Percentiles rank a stretch among this genome's conserved stretches.
phyloP scores from a whole-genome alignment of 2,113 vertebrate species.

The Harpagus bidentatus region DNA sequence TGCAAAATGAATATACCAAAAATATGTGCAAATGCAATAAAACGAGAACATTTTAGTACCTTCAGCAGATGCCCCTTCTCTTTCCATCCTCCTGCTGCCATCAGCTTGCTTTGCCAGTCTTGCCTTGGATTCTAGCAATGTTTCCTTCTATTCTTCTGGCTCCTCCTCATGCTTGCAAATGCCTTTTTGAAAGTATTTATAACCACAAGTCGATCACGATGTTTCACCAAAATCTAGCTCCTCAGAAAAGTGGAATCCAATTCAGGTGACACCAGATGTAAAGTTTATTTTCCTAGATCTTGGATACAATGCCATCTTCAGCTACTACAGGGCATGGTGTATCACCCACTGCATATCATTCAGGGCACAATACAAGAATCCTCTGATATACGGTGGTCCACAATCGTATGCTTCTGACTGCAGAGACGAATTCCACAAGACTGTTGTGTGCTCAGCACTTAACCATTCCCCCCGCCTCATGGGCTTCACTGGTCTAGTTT shows the following conservation, averaged over 20 bases:
- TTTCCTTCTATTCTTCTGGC: constrained; percentile 28
- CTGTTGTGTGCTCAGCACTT: neutral
- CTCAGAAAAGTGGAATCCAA: neutral
- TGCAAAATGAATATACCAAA: neutral
- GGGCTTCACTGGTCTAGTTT: neutral
- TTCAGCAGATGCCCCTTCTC: neutral
- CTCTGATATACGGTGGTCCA: neutral
- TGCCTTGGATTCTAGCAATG: neutral
- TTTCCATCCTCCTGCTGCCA: constrained; percentile 25
- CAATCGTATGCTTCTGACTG: neutral
- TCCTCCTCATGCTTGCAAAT: constrained; percentile 4
- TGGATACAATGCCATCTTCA: constrained; percentile 6
- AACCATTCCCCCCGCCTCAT: neutral
- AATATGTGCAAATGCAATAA: neutral
- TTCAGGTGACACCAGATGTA: neutral
- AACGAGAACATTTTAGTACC: constrained; percentile 12
- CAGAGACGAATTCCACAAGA: neutral
- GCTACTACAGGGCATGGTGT: neutral
- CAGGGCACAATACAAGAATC: neutral
- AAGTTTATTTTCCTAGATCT: constrained; percentile 1
- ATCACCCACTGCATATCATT: neutral
- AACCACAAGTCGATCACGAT: neutral
- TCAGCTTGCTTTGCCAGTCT: neutral
- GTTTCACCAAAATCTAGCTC: constrained; percentile 24
- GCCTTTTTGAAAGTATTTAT: constrained; percentile 40